These are phyloP conservation scores for Hucho hucho DNA, from an alignment of 2,113 vertebrate species.

Conservation along the genomic window DNA sequence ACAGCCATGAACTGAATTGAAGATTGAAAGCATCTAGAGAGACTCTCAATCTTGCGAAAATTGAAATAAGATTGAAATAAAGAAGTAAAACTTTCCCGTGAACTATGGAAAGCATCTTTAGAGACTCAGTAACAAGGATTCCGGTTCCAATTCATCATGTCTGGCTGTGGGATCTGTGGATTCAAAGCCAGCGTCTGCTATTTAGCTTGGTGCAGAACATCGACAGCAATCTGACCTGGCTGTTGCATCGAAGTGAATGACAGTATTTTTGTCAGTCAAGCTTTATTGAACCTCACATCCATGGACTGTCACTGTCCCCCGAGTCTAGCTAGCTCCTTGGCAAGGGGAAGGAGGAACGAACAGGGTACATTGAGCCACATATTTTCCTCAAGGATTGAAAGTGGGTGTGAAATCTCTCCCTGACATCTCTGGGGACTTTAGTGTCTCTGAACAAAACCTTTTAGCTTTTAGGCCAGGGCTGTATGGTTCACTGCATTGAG, in stretches of 20 bases:
- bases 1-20: background rate
- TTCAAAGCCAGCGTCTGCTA: constrained; percentile 17
- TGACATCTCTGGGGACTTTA: constrained; percentile 28
- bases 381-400: background rate
- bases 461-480: background rate
- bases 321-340: constrained; percentile 16
- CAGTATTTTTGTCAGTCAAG: constrained; percentile 30
- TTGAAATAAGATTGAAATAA: no score
- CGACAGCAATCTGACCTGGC: background rate
- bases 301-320: constrained; percentile 10
- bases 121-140: background rate
- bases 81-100: background rate
- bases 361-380: constrained; percentile 19
- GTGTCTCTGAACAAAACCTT: constrained; percentile 9
- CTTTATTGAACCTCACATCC: constrained; percentile 40
- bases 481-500: no score
- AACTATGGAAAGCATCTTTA: constrained; percentile 5
- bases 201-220: background rate
- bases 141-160: constrained; percentile 2
- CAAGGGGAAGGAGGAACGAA: background rate
- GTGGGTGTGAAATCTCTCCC: constrained; percentile 4
- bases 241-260: constrained; percentile 20
- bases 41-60: background rate
- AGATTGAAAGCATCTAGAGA: background rate
- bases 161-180: background rate